phyloP scores from a whole-genome alignment of 2,113 vertebrate species.

The Grammomys dolichurus region DNA sequence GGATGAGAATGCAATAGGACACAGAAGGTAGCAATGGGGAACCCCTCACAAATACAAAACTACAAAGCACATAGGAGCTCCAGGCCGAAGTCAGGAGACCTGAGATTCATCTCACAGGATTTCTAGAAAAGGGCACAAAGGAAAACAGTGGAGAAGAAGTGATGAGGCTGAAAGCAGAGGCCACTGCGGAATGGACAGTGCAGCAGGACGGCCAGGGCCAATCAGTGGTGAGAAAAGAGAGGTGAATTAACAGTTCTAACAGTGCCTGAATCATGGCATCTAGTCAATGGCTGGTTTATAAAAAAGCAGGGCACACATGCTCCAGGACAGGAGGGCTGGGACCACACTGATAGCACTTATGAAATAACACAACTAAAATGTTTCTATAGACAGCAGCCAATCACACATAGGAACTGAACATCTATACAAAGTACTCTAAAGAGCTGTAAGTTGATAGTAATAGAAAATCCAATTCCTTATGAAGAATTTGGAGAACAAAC shows the following conservation, averaged over 20 bases:
- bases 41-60: not conserved
- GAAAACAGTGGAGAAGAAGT: not conserved
- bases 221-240: conserved; percentile 2
- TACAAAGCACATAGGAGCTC: not conserved
- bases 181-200: not conserved
- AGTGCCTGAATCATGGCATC: not conserved
- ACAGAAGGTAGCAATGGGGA: not conserved
- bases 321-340: conserved; percentile 7
- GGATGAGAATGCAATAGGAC: conserved; percentile 12
- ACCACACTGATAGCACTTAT: not conserved
- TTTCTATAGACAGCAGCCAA: not conserved
- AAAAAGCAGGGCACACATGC: not conserved
- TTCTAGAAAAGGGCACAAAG: not conserved
- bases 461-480: not conserved
- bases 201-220: not conserved
- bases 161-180: not conserved
- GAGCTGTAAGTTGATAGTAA: rapidly evolving
- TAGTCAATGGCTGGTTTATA: not conserved
- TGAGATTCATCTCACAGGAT: conserved; percentile 16
- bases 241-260: not conserved
- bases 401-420: not conserved
- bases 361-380: conserved; percentile 6
- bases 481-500: not conserved
- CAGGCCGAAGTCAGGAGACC: not conserved
- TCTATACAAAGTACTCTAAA: not conserved